Evolutionary conservation across 2,888 invertebrate genomes (phyloP), one percentile per base, ranked within the genome.

Genomic region (Ennomos quercinarius): DNA sequence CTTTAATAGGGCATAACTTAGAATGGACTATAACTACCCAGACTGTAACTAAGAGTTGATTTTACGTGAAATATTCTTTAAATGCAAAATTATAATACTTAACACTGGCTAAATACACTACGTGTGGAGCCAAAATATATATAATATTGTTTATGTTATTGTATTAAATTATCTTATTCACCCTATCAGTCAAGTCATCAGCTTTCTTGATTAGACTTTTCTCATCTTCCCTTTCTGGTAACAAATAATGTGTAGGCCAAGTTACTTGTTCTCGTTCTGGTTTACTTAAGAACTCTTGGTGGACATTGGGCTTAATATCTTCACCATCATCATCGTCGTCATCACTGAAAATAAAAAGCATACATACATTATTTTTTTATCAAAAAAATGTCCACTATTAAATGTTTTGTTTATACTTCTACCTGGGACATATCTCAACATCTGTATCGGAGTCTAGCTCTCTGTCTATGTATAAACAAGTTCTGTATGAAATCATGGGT

Each of bases 221-320:
- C 57, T 93, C 92, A 2, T 91, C 89, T 56, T 93, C 93, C 13
- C 78, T 84, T 65, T 93, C 93, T 0, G 93, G 92, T 57, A 85
- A 78, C 12, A 93, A 76, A 65, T 89, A 93, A 9, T 78, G 83
- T 0, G 92, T 89, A 8, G 81, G 68, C 93, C 93, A 93, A 1
- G 89, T 89, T 34, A 93, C 81, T 70, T 91, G 91, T 59, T 93
- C 90, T 1, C 93, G 77, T 50, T 84, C 86, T 1, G 91, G 84
- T 56, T 87, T 91, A 36, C 73, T 81, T 8, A 92, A 67, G 12
- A 92, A 77, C 51, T 86, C 81, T 50, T 78, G 77, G 64, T 90
- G 87, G 34, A 91, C 76, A 47, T 89, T 88, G 6, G 67, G 57
- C 12, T 53, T 36, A 11, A n/a, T 35, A 9, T 72, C 71, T n/a